Percentiles rank a stretch among this genome's conserved stretches.
Evolutionary conservation across 2,888 invertebrate species (phyloP).

Genomic region (Exephanes ischioxanthus): DNA sequence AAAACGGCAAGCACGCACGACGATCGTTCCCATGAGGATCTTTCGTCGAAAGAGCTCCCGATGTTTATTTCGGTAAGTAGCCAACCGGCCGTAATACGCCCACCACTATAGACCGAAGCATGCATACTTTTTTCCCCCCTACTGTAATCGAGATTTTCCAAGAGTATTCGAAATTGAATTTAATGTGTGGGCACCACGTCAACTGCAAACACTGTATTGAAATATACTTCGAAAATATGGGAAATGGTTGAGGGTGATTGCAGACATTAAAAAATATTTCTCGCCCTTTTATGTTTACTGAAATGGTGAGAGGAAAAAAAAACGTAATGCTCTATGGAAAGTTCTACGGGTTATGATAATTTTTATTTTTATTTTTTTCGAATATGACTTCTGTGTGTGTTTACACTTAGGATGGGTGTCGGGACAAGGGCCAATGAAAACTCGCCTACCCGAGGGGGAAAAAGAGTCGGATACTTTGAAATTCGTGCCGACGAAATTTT

Average conservation of each 20-base stretch:
- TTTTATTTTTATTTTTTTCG: background rate
- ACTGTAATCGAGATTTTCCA: conserved; percentile 29
- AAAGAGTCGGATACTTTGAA: conserved; percentile 6
- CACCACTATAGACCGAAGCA: conserved; percentile 1
- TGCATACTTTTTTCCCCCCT: background rate
- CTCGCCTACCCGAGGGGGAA: background rate
- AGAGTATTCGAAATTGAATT: conserved; percentile 35
- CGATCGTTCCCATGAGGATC: conserved; percentile 51
- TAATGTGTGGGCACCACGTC: conserved; percentile 10
- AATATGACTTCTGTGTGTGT: background rate
- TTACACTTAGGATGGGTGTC: conserved; percentile 2
- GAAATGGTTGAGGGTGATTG: background rate
- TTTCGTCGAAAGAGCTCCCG: conserved; percentile 28
- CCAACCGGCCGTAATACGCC: conserved; percentile 15
- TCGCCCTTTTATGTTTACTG: conserved; percentile 19
- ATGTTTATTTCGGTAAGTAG: conserved; percentile 63
- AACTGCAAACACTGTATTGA: conserved; percentile 22
- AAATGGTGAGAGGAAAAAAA: conserved; percentile 6
- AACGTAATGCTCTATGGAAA: background rate
- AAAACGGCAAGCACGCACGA: background rate
- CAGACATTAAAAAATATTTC: conserved; percentile 27
- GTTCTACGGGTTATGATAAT: background rate
- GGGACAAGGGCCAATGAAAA: background rate
- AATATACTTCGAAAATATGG: background rate
- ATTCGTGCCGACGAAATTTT: conserved; percentile 39